Conservation (phyloP, 2,797 vertebrate genomes). For the Pantherophis alleghaniensis region DNA sequence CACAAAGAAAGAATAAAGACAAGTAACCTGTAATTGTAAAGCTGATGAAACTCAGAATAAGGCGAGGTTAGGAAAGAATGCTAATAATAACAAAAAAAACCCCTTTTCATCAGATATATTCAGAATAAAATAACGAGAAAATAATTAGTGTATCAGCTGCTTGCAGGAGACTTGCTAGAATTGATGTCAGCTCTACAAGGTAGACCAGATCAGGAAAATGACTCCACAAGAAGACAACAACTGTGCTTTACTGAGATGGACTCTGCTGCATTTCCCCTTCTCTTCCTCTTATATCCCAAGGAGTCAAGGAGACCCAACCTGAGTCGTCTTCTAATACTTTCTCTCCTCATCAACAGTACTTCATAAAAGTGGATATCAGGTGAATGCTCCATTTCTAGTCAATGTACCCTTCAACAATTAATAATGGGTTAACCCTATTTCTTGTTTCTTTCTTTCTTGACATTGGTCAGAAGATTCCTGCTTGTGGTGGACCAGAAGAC, state of each 20-base stretch:
- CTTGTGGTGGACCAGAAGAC: neutral
- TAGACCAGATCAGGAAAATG: neutral
- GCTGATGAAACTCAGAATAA: neutral
- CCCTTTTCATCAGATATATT: neutral
- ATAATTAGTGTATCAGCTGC: neutral
- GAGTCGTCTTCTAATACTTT: neutral
- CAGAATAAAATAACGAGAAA: neutral
- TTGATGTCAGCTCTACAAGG: neutral
- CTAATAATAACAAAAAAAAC: neutral
- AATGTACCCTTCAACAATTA: neutral
- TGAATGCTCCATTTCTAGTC: neutral
- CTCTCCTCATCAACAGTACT: neutral
- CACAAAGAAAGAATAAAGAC: neutral
- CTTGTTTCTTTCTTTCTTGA: neutral
- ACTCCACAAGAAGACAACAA: neutral
- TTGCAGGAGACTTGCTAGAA: neutral
- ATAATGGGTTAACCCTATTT: neutral
- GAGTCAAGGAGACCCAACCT: neutral
- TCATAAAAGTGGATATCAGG: neutral
- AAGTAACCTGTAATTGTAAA: neutral
- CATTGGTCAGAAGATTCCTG: neutral
- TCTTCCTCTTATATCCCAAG: neutral
- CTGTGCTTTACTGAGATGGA: neutral
- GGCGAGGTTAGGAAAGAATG: neutral
- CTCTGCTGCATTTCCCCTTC: neutral